These are phyloP conservation scores for Aphelenchoides avenae DNA, from an alignment of 1,140 invertebrate genomes.

Conservation along the genomic window DNA sequence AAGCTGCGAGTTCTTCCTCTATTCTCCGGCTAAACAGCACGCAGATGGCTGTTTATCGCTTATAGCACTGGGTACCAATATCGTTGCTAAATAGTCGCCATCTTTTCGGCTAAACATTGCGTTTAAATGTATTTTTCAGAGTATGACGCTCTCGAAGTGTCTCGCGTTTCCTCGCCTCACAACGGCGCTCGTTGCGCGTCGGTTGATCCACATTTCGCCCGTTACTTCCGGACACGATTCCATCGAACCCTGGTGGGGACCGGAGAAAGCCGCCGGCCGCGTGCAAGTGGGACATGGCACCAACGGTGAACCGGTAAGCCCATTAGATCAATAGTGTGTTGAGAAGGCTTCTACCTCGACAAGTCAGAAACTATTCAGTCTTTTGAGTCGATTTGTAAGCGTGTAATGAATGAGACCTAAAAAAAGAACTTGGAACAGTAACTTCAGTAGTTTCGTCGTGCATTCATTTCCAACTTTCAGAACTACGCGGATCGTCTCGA, in stretches of 20 bases:
- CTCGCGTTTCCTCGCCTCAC: conserved; percentile 44
- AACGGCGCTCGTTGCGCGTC: conserved; percentile 14
- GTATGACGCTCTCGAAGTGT: conserved; percentile 48
- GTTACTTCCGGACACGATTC: conserved; percentile 13
- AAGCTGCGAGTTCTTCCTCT: too few species aligned
- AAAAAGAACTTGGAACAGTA: background rate
- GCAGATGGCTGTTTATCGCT: too few species aligned
- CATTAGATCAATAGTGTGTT: too few species aligned
- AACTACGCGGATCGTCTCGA: conserved; percentile 53
- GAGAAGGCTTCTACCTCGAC: too few species aligned
- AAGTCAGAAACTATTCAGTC: too few species aligned
- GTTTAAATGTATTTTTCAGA: conserved; percentile 7
- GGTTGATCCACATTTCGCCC: conserved; percentile 38
- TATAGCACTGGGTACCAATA: too few species aligned
- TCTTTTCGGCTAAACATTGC: too few species aligned
- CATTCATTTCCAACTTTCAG: conserved; percentile 34
- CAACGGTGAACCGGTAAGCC: conserved; percentile 47
- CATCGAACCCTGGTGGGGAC: conserved; percentile 55
- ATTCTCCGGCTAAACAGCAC: too few species aligned
- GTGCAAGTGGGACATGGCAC: conserved; percentile 52
- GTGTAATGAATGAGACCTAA: background rate
- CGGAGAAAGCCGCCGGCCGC: conserved; percentile 54
- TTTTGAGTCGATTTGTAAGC: conserved; percentile 15
- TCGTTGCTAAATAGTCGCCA: too few species aligned
- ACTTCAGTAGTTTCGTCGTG: conserved; percentile 1